A percentile compares a stretch with the other conserved stretches of the same genome.
These are phyloP conservation scores for Pristionchus exspectatus DNA, from an alignment of 2,888 invertebrate species.

Conservation along the genomic window DNA sequence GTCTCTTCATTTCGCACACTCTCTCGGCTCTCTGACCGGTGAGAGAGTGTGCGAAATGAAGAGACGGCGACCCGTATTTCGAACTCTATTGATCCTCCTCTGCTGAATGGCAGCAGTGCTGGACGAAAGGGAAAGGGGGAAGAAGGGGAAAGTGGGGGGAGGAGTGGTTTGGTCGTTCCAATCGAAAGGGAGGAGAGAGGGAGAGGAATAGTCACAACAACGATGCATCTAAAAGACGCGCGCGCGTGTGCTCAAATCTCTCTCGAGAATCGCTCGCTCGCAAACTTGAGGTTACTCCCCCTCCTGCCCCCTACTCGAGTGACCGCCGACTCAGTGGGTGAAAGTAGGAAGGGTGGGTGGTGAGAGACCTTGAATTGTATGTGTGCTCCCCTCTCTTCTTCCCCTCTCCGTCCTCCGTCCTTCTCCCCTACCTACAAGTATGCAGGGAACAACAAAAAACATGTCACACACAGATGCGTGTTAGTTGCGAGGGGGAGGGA, in stretches of 20 bases:
- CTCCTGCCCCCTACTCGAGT: neutral
- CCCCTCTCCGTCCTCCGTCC: neutral
- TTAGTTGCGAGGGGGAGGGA: neutral
- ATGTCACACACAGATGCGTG: slow-evolving; percentile 38
- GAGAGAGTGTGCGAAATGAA: too few relatives aligned
- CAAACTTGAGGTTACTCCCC: slow-evolving; percentile 41
- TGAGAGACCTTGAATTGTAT: slow-evolving; percentile 45
- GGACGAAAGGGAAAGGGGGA: slow-evolving; percentile 48
- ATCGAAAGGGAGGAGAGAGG: neutral
- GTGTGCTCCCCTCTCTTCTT: neutral
- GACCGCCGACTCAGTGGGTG: neutral
- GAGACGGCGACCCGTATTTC: too few relatives aligned
- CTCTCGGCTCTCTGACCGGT: too few relatives aligned
- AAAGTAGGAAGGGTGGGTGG: slow-evolving; percentile 21
- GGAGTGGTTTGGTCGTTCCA: slow-evolving; percentile 42
- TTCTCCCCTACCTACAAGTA: slow-evolving; percentile 7
- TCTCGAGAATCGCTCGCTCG: neutral
- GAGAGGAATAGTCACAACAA: slow-evolving; percentile 26
- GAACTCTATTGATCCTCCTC: too few relatives aligned
- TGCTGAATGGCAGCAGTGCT: slow-evolving; percentile 6
- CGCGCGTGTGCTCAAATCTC: neutral
- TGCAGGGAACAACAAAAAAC: slow-evolving; percentile 43
- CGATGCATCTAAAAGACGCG: slow-evolving; percentile 36
- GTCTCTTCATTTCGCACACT: too few relatives aligned
- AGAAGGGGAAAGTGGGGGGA: slow-evolving; percentile 7